These are phyloP conservation scores for Conchocele bisecta DNA, from an alignment of 2,888 invertebrate species.

Conservation along the genomic window DNA sequence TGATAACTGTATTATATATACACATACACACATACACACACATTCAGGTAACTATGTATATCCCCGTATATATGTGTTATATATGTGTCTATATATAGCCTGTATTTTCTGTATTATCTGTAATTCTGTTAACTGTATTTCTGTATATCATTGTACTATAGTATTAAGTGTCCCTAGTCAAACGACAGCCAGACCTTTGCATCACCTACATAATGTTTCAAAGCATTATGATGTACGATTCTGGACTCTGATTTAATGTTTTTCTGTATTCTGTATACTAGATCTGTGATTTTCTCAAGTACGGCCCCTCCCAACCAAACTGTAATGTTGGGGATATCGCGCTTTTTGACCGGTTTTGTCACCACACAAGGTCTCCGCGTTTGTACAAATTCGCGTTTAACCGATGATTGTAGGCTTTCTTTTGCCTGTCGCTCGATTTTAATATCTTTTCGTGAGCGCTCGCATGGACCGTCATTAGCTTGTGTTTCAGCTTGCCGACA, in stretches of 20 bases:
- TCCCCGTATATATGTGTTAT: no score
- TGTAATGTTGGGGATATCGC: neutral
- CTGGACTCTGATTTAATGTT: neutral
- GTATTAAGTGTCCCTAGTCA: no score
- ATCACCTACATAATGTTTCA: no score
- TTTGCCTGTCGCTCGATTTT: slow-evolving; percentile 5
- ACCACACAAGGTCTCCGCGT: neutral
- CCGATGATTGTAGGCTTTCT: neutral
- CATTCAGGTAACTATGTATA: no score
- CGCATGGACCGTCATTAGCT: neutral
- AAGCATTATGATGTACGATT: neutral
- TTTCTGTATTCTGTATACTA: neutral
- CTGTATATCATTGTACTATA: no score
- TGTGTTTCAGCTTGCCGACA: neutral
- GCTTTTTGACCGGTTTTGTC: neutral
- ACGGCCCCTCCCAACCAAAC: slow-evolving; percentile 2
- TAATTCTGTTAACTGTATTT: neutral
- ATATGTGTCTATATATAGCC: no score
- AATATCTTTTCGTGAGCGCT: neutral
- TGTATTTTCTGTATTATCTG: no score
- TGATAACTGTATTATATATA: no score
- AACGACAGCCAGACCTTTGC: no score
- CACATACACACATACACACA: no score
- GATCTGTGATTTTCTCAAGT: neutral
- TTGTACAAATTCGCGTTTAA: neutral